A percentile compares a stretch with the other conserved stretches of the same genome.
phyloP scores from a whole-genome alignment of 2,888 invertebrate genomes.

The Auanema freiburgensis region DNA sequence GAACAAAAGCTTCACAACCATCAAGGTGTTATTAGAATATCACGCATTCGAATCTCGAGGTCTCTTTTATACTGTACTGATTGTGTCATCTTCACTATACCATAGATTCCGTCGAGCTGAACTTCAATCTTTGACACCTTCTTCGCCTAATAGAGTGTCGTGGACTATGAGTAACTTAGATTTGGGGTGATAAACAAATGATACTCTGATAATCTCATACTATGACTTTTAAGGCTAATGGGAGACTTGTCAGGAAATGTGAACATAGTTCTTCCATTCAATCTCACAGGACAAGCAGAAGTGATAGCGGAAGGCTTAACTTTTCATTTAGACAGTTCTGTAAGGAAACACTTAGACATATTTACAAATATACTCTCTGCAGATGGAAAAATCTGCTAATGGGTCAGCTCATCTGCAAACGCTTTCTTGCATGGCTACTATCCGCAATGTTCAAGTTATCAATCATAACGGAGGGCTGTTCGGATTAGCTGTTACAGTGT shows the following conservation, averaged over 20 bases:
- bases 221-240: slow-evolving; percentile 29
- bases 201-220: background rate
- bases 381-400: slow-evolving; percentile 41
- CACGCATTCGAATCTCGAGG: slow-evolving; percentile 37
- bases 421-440: slow-evolving; percentile 38
- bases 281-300: slow-evolving; percentile 51
- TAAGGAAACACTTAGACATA: too few species aligned
- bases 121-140: slow-evolving; percentile 41
- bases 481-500: slow-evolving; percentile 49
- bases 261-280: slow-evolving; percentile 52
- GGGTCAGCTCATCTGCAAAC: slow-evolving; percentile 41
- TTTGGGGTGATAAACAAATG: slow-evolving; percentile 34
- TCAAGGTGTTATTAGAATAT: slow-evolving; percentile 51
- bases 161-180: slow-evolving; percentile 51
- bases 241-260: slow-evolving; percentile 48
- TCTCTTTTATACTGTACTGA: slow-evolving; percentile 6
- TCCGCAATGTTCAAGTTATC: slow-evolving; percentile 39
- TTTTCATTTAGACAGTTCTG: slow-evolving; percentile 43
- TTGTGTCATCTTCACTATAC: slow-evolving; percentile 3
- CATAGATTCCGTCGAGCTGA: slow-evolving; percentile 42
- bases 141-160: slow-evolving; percentile 43
- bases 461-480: slow-evolving; percentile 56
- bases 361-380: background rate
- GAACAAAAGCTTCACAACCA: slow-evolving; percentile 44
- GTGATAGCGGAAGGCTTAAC: slow-evolving; percentile 48